A percentile compares a stretch with the other conserved stretches of the same genome.
phyloP scores from a whole-genome alignment of 2,113 vertebrate species.

The Forbesichthys agassizii region DNA sequence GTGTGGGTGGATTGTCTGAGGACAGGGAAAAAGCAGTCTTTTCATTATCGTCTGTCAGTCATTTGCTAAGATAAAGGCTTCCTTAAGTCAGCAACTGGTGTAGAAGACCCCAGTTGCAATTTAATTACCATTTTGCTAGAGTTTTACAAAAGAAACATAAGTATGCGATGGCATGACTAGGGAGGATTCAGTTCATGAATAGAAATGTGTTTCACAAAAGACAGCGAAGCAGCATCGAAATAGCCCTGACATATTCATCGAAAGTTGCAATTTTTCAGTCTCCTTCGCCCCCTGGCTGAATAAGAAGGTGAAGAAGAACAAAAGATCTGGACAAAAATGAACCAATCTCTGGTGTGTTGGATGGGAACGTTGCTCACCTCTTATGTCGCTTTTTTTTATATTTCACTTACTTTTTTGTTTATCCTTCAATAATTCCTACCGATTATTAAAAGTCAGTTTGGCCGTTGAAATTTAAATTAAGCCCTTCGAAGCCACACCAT shows the following conservation, averaged over 20 bases:
- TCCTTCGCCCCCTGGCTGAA: conserved; percentile 52
- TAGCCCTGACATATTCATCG: conserved; percentile 63
- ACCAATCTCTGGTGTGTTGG: conserved; percentile 14
- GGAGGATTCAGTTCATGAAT: conserved; percentile 60
- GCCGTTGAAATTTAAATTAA: conserved; percentile 5
- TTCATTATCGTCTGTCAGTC: conserved; percentile 68
- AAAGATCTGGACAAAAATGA: conserved; percentile 54
- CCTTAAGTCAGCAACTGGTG: conserved; percentile 61
- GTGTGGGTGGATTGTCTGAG: conserved; percentile 63
- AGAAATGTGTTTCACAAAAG: conserved; percentile 67
- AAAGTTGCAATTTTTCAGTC: conserved; percentile 48
- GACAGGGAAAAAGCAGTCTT: conserved; percentile 29
- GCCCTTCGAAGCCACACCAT: not conserved
- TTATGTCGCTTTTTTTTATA: conserved; percentile 2
- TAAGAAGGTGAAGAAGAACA: conserved; percentile 40
- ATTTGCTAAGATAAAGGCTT: conserved; percentile 70
- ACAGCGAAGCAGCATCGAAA: conserved; percentile 52
- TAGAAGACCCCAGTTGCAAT: conserved; percentile 53
- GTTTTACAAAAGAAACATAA: conserved; percentile 63
- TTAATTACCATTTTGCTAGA: conserved; percentile 66
- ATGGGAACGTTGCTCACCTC: conserved; percentile 24
- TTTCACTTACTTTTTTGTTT: conserved; percentile 7
- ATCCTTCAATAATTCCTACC: conserved; percentile 15
- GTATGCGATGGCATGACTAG: conserved; percentile 59
- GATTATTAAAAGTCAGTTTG: not conserved